These are phyloP conservation scores for Aphidius ervi DNA, from an alignment of 1,140 invertebrate genomes.

Conservation along the genomic window DNA sequence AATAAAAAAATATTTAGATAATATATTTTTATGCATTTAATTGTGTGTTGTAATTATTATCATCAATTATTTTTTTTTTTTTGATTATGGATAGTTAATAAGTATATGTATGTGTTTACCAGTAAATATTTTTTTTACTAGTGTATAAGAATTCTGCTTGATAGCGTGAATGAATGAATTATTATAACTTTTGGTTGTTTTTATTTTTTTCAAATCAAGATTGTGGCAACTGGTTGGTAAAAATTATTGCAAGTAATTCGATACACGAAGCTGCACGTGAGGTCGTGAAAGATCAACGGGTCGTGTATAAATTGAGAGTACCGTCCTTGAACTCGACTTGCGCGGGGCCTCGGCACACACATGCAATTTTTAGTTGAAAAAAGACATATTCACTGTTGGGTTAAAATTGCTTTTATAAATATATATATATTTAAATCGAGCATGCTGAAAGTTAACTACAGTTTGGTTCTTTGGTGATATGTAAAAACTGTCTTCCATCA, in stretches of 20 bases:
- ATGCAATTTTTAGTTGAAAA: neutral
- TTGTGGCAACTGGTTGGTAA: neutral
- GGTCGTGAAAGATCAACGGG: constrained; percentile 26
- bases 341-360: constrained; percentile 14
- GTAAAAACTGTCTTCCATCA: neutral
- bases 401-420: constrained; percentile 23
- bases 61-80: no score
- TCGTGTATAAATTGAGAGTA: constrained; percentile 27
- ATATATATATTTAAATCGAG: constrained; percentile 28
- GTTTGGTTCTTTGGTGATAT: neutral
- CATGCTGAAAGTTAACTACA: constrained; percentile 27
- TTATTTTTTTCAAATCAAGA: no score
- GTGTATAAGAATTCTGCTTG: no score
- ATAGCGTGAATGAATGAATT: no score
- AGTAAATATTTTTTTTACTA: no score
- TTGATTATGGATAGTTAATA: no score
- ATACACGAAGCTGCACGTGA: constrained; percentile 21
- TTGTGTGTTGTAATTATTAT: no score
- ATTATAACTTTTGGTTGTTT: no score
- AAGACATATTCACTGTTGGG: constrained; percentile 8
- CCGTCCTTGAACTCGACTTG: constrained; percentile 33
- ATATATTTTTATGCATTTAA: no score
- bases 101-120: no score
- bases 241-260: constrained; percentile 22
- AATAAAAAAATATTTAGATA: no score